Conservation (phyloP, 1,140 invertebrate species). For the Psix sp. region DNA sequence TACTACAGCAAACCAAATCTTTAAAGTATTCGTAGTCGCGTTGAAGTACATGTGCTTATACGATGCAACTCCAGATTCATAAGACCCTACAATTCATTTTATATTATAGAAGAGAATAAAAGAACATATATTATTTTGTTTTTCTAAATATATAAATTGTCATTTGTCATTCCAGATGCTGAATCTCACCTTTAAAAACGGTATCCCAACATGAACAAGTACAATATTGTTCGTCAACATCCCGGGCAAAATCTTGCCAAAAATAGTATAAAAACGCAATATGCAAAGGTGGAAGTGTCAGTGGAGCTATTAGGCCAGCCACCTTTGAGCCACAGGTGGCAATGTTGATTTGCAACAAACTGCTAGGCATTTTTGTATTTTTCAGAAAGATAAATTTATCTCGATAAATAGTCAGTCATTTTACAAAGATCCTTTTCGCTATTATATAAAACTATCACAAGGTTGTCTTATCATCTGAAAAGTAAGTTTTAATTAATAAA, state of each 20-base stretch:
- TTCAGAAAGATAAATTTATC: too few species aligned
- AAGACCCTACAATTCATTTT: slow-evolving; percentile 79
- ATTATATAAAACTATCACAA: slow-evolving; percentile 9
- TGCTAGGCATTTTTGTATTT: slow-evolving; percentile 67
- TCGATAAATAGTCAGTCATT: slow-evolving; percentile 1
- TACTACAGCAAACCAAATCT: slow-evolving; percentile 86
- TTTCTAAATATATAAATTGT: slow-evolving; percentile 1
- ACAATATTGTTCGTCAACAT: slow-evolving; percentile 83
- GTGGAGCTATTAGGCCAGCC: slow-evolving; percentile 73
- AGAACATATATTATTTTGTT: too few species aligned
- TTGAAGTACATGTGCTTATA: slow-evolving; percentile 93
- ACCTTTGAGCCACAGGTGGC: slow-evolving; percentile 69
- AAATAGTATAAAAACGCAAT: slow-evolving; percentile 82
- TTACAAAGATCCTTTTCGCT: not conserved
- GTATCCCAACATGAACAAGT: slow-evolving; percentile 90
- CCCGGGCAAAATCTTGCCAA: slow-evolving; percentile 84
- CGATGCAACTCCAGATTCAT: slow-evolving; percentile 84
- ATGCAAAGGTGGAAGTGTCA: slow-evolving; percentile 80
- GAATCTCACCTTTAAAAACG: slow-evolving; percentile 84
- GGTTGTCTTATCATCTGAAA: slow-evolving; percentile 17
- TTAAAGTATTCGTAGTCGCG: slow-evolving; percentile 83
- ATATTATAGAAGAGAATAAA: too few species aligned
- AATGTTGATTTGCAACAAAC: slow-evolving; percentile 65
- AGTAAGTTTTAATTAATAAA: too few species aligned
- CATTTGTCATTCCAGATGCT: not conserved